A percentile compares a stretch with the other conserved stretches of the same genome.
Conservation (phyloP, 2,113 vertebrate genomes). For the Saimiri boliviensis region DNA sequence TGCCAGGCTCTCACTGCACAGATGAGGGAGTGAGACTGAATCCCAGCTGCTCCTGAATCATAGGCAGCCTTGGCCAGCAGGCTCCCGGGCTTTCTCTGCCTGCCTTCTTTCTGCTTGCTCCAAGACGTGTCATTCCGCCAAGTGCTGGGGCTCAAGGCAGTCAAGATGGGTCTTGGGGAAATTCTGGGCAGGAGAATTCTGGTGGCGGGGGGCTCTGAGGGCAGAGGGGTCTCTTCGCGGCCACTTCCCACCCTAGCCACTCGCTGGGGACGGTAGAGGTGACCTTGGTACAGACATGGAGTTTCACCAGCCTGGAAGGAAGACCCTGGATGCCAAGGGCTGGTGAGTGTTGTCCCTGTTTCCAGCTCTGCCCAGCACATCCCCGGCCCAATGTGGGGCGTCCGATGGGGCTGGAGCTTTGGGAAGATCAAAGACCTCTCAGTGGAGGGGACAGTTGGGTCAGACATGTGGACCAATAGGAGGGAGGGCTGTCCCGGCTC, state of each 20-base stretch:
- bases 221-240: background rate
- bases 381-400: fast-evolving
- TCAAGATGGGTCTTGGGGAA: background rate
- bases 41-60: fast-evolving
- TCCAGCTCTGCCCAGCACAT: background rate
- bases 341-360: background rate
- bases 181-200: background rate
- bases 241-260: fast-evolving
- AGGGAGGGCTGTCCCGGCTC: too few species aligned
- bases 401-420: fast-evolving
- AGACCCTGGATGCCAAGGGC: background rate
- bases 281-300: background rate
- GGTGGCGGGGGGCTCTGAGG: background rate
- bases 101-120: background rate
- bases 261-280: too few species aligned
- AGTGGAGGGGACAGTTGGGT: background rate
- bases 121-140: fast-evolving
- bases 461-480: background rate
- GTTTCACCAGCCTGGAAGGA: background rate
- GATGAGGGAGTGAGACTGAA: background rate
- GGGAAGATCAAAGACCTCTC: background rate
- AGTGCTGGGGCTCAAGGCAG: background rate
- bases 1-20: fast-evolving
- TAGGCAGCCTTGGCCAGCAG: background rate
- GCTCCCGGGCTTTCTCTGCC: fast-evolving